These are phyloP conservation scores for Abscondita cerata DNA, from an alignment of 2,888 invertebrate species.

Conservation along the genomic window DNA sequence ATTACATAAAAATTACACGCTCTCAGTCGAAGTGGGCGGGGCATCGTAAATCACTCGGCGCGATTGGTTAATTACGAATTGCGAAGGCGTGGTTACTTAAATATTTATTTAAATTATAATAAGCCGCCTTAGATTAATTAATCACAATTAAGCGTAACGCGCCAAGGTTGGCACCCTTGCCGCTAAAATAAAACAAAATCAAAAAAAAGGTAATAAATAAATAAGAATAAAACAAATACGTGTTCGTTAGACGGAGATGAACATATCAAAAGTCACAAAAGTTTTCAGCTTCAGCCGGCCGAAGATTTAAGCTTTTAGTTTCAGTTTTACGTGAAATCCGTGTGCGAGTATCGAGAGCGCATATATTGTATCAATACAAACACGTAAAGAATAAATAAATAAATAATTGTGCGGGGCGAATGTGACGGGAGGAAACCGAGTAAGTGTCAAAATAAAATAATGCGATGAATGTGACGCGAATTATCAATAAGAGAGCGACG, in stretches of 20 bases:
- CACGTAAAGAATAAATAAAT: no score
- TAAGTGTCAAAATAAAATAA: no score
- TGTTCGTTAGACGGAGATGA: conserved; percentile 28
- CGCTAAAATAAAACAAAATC: conserved; percentile 1
- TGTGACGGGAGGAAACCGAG: no score
- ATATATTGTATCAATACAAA: no score
- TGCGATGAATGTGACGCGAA: no score
- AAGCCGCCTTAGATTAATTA: background rate
- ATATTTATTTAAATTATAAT: background rate
- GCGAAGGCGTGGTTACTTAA: conserved; percentile 31
- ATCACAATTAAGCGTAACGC: conserved; percentile 3
- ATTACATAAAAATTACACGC: conserved; percentile 31
- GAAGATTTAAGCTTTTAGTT: conserved; percentile 30
- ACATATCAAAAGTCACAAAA: conserved; percentile 13
- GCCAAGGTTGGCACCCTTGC: background rate
- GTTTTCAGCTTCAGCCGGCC: conserved; percentile 15
- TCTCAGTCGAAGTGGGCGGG: conserved; percentile 26
- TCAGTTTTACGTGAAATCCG: conserved; percentile 20
- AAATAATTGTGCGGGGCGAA: no score
- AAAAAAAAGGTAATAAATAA: background rate
- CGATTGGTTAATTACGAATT: conserved; percentile 25
- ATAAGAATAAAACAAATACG: no score
- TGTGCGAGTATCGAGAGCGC: background rate
- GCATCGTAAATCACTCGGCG: conserved; percentile 4
- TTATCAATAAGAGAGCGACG: no score